A percentile compares a stretch with the other conserved stretches of the same genome.
phyloP scores from a whole-genome alignment of 2,888 invertebrate species.

The Torymus aiolomorphi region DNA sequence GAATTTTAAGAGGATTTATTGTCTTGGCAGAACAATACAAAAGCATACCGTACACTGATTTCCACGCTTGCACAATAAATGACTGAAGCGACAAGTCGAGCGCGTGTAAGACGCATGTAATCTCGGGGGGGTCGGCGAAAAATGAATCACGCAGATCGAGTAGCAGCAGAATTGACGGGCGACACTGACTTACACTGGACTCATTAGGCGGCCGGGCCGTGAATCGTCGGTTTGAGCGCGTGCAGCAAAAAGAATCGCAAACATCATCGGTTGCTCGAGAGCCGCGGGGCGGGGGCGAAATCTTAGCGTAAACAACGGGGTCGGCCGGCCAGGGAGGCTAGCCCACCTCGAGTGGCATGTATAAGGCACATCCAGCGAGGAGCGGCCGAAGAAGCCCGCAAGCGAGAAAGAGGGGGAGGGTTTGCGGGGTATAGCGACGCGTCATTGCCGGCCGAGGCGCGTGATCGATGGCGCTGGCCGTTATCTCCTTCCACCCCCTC shows the following conservation, averaged over 20 bases:
- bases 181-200: slow-evolving; percentile 7
- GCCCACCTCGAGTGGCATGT: neutral
- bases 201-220: slow-evolving; percentile 35
- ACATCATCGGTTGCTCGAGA: neutral
- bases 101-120: slow-evolving; percentile 17
- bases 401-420: slow-evolving; percentile 48
- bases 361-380: neutral
- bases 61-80: no score
- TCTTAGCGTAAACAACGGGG: slow-evolving; percentile 41
- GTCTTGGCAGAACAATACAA: neutral
- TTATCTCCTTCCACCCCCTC: slow-evolving; percentile 72
- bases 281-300: neutral
- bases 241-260: neutral
- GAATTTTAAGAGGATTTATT: no score
- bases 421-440: slow-evolving; percentile 58
- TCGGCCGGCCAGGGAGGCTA: neutral
- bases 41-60: no score
- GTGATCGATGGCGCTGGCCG: slow-evolving; percentile 74
- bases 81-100: slow-evolving; percentile 8
- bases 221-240: slow-evolving; percentile 30
- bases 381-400: slow-evolving; percentile 46
- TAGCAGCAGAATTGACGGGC: slow-evolving; percentile 5
- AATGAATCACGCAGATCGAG: slow-evolving; percentile 50
- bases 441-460: slow-evolving; percentile 72
- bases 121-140: slow-evolving; percentile 1